Evolutionary conservation across 2,888 invertebrate species (phyloP).

Genomic region (Leucania comma): DNA sequence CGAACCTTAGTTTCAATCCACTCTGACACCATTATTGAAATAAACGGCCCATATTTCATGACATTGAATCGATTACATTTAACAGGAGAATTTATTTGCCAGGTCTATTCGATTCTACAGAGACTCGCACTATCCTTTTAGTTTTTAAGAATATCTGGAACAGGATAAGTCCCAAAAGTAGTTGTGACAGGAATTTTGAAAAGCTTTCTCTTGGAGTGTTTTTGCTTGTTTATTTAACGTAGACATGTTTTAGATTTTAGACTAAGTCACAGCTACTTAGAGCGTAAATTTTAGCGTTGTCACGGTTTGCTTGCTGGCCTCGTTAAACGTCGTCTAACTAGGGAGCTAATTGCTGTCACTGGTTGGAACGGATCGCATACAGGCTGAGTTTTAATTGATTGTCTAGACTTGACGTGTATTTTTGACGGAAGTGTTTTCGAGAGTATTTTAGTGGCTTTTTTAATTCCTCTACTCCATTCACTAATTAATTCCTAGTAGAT

Average conservation of each 20-base stretch:
- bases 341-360: neutral
- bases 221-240: slow-evolving; percentile 33
- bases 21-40: slow-evolving; percentile 63
- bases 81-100: slow-evolving; percentile 53
- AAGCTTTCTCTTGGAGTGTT: slow-evolving; percentile 30
- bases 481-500: no score
- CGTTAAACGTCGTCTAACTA: neutral
- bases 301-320: neutral
- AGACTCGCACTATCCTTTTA: slow-evolving; percentile 24
- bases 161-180: slow-evolving; percentile 16
- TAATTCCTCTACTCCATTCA: no score
- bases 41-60: slow-evolving; percentile 65
- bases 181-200: slow-evolving; percentile 26
- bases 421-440: no score
- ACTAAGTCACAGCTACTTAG: neutral
- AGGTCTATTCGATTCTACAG: neutral
- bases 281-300: neutral
- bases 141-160: slow-evolving; percentile 23
- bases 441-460: no score
- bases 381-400: neutral
- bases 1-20: slow-evolving; percentile 49
- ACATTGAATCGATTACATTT: slow-evolving; percentile 63
- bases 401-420: no score
- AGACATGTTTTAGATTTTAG: slow-evolving; percentile 17
- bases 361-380: neutral